Base-by-base conservation (phyloP, 2,797 vertebrate species). In the Acanthis flammea region DNA sequence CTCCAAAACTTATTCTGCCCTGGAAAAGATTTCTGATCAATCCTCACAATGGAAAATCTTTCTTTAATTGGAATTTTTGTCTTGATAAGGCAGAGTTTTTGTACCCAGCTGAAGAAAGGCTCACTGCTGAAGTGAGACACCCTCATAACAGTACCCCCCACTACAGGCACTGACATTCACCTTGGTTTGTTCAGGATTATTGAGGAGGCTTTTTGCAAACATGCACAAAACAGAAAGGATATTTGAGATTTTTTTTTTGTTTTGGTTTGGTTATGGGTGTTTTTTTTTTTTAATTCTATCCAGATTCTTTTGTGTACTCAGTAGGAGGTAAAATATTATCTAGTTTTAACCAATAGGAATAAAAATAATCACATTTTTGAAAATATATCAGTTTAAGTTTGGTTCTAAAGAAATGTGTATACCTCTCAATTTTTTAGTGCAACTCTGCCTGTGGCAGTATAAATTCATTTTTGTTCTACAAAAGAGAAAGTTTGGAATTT, bases 151-250 rank as follows among this genome's bases (percentile, higher is more conserved):
- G 30, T 54, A 41, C 21, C 45, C 16, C 5, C 23, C 61, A 13
- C 22, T 77, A 10, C 6, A 61, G 31, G 14, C 10, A 51, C 17
- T 80, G 45, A 30, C 22, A 41, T 70, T 48, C 79, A 39, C 57
- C 22, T 7, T 62, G 18, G 11, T 41, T 42, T 77, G 7, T n/a
- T 70, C 57, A 79, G n/a, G 72, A 55, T 5, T 62, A 8, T 2
- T 76, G 8, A 37, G 4, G 3, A 12, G 7, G 2, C 4, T 58
- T 76, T 68, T 14, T 41, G 6, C 18, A 66, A 71, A 66, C 63
- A 63, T 3, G 1, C 58, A 42, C 0, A 0, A 65, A 48, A 61
- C 2, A 31, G 10, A 47, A 67, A 54, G 45, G 1, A 19, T 41
- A 42, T n/a, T 24, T 37, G 6, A 19, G 10, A 10, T 12, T 35